Conservation (phyloP, 92 coral and sea anemone species). For the Blastomussa wellsi region DNA sequence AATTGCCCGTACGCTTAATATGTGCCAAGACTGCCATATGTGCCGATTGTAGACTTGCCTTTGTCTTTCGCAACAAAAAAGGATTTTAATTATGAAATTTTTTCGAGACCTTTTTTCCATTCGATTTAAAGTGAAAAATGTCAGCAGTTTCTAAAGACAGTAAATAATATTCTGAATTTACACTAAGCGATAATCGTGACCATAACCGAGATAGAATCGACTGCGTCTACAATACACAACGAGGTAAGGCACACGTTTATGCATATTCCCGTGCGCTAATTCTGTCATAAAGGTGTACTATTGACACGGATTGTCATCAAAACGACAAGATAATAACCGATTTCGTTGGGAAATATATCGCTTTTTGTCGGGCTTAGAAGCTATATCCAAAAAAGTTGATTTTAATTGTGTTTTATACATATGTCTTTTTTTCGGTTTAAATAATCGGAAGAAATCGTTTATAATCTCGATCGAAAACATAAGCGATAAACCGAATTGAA, state of each 20-base stretch:
- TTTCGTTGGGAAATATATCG: neutral
- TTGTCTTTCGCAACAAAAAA: neutral
- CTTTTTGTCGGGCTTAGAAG: neutral
- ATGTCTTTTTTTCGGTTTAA: neutral
- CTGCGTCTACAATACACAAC: neutral
- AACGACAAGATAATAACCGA: slow-evolving; percentile 1
- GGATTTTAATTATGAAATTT: neutral
- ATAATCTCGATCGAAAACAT: neutral
- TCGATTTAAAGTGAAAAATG: neutral
- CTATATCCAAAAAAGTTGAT: too few species aligned
- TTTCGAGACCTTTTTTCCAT: neutral
- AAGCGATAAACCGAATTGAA: slow-evolving; percentile 10
- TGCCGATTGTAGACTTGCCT: neutral
- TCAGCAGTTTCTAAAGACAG: neutral
- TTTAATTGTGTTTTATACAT: neutral
- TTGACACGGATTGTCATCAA: slow-evolving; percentile 22
- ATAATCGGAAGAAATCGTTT: neutral
- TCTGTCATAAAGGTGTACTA: neutral
- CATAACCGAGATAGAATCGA: neutral
- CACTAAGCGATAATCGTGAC: neutral
- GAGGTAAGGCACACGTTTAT: neutral
- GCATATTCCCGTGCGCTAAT: neutral
- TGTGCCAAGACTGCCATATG: neutral
- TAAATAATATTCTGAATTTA: neutral
- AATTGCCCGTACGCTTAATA: too few species aligned